A percentile compares a stretch with the other conserved stretches of the same genome.
Conservation (phyloP, 2,797 vertebrate species). For the Oophaga sylvatica region DNA sequence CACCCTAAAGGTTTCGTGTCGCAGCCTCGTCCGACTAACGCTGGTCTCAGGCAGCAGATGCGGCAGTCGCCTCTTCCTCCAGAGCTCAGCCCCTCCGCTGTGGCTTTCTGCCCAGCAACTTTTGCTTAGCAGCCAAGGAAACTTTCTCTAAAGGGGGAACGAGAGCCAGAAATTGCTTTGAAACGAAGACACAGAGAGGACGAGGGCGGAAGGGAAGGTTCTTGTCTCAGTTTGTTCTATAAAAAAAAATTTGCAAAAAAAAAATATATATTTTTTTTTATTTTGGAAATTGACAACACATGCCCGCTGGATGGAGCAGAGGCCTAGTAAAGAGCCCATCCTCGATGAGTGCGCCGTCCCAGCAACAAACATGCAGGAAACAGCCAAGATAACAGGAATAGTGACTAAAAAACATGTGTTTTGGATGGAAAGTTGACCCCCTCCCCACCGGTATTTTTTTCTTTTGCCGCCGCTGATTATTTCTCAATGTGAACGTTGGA, state of each 20-base stretch:
- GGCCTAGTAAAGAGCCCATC: constrained; percentile 73
- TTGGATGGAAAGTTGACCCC: constrained; percentile 68
- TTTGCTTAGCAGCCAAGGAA: constrained; percentile 61
- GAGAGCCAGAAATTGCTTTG: constrained; percentile 45
- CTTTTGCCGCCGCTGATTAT: constrained; percentile 14
- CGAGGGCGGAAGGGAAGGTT: constrained; percentile 61
- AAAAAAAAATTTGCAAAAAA: constrained; percentile 46
- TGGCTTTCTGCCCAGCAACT: constrained; percentile 65
- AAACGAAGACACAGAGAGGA: constrained; percentile 50
- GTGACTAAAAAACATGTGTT: constrained; percentile 75
- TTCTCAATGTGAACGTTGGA: constrained; percentile 23
- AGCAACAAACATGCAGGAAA: constrained; percentile 78
- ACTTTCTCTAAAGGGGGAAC: constrained; percentile 55
- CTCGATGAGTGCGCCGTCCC: constrained; percentile 72
- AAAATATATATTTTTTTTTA: constrained; percentile 45
- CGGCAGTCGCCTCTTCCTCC: constrained; percentile 61
- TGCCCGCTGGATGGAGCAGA: constrained; percentile 70
- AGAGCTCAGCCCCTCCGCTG: constrained; percentile 61
- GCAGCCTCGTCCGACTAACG: constrained; percentile 38
- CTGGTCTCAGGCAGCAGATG: constrained; percentile 60
- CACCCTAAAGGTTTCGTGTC: constrained; percentile 34
- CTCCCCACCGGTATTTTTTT: no score
- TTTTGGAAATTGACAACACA: constrained; percentile 76
- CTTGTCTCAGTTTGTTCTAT: constrained; percentile 58
- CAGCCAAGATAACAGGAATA: constrained; percentile 78